Percentiles rank a stretch among this genome's conserved stretches.
phyloP scores from a whole-genome alignment of 2,888 invertebrate species.

The Cantharis flavilabris region DNA sequence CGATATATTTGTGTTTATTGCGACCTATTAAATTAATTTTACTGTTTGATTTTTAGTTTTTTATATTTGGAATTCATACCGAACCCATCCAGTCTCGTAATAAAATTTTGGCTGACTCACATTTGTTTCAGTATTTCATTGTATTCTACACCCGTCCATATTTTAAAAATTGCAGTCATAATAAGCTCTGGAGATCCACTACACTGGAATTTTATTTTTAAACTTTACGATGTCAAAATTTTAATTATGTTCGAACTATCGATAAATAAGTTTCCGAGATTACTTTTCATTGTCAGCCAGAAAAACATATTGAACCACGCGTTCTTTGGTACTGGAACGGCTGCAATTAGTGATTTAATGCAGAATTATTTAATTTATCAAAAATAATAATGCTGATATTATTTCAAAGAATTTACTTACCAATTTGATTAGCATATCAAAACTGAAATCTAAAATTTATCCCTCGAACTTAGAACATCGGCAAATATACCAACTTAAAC shows the following conservation, averaged over 20 bases:
- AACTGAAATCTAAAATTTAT: conserved; percentile 1
- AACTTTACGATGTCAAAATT: neutral
- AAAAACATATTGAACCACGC: neutral
- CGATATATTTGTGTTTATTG: neutral
- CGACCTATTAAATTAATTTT: neutral
- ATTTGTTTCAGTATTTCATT: neutral
- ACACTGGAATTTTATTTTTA: neutral
- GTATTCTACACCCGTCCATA: neutral
- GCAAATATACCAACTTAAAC: conserved; percentile 1
- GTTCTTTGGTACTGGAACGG: neutral
- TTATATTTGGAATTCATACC: neutral
- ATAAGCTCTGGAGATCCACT: neutral
- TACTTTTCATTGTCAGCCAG: neutral
- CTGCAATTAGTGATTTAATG: neutral
- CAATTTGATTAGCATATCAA: neutral
- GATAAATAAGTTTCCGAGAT: neutral
- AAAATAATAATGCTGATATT: neutral
- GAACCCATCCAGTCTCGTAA: neutral
- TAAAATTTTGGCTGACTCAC: neutral
- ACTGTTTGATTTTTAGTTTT: neutral
- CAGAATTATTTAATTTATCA: neutral
- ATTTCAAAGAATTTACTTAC: neutral
- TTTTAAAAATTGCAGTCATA: neutral
- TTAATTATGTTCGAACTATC: neutral
- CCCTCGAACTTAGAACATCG: neutral